Evolutionary conservation across 2,888 invertebrate species (phyloP).

Genomic region (Cactoblastis cactorum): DNA sequence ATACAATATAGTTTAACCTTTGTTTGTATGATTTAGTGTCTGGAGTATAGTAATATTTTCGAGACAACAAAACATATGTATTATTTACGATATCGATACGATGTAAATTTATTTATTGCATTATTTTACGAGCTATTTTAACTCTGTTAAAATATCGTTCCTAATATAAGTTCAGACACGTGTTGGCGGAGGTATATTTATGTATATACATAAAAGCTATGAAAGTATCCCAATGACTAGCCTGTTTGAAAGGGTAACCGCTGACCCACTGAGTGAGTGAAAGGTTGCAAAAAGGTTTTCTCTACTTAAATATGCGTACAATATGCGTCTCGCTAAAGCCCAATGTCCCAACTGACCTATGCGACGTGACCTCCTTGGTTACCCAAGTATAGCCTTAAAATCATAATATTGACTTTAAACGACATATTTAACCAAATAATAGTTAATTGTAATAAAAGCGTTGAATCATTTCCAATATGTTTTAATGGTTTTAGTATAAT

Average conservation of each 20-base stretch:
- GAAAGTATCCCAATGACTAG: neutral
- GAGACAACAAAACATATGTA: too few relatives aligned
- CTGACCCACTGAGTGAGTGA: neutral
- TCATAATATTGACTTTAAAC: neutral
- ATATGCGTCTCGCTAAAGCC: neutral
- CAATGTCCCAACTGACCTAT: neutral
- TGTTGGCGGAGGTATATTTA: neutral
- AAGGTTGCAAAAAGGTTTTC: neutral
- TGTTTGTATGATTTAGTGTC: too few relatives aligned
- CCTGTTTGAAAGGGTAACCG: neutral
- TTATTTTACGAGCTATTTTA: too few relatives aligned
- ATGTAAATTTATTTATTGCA: too few relatives aligned
- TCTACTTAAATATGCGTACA: neutral
- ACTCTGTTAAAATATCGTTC: neutral
- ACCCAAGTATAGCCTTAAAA: neutral
- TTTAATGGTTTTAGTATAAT: too few relatives aligned
- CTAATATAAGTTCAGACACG: neutral
- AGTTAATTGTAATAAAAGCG: too few relatives aligned
- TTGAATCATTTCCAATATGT: too few relatives aligned
- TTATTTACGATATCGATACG: too few relatives aligned
- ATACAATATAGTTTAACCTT: too few relatives aligned
- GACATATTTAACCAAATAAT: neutral
- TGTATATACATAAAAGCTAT: neutral
- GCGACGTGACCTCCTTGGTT: too few relatives aligned
- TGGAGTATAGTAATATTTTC: too few relatives aligned